phyloP scores from a whole-genome alignment of 64 coral and sea anemone species.

The Anthopleura sola region DNA sequence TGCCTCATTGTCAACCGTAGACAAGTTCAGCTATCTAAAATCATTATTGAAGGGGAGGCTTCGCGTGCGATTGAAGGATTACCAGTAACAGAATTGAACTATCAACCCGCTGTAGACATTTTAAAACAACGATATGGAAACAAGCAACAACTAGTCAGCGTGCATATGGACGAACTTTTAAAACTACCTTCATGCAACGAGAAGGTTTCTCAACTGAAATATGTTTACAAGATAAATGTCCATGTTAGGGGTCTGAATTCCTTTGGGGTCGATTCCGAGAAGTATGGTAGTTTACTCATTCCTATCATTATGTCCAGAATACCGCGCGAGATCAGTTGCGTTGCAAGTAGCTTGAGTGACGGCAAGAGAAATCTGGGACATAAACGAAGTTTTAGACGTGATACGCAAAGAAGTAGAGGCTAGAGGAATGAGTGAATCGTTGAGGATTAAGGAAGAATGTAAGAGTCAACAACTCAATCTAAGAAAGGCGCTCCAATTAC shows the following conservation, averaged over 20 bases:
- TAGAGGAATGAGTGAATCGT: constrained; percentile 4
- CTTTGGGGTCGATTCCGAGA: neutral
- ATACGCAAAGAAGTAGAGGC: constrained; percentile 8
- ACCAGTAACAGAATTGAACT: constrained; percentile 17
- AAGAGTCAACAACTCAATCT: neutral
- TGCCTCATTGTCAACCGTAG: neutral
- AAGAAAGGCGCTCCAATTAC: neutral
- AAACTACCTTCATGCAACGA: neutral
- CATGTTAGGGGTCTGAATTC: neutral
- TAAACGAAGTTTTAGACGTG: neutral
- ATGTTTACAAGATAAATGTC: neutral
- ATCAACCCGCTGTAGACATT: constrained; percentile 13
- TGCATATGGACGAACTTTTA: constrained; percentile 17
- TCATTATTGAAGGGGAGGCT: neutral
- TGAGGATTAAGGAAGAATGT: neutral
- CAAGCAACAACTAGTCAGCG: constrained; percentile 5
- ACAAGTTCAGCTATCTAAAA: constrained; percentile 26
- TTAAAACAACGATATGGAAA: constrained; percentile 21
- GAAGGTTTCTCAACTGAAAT: constrained; percentile 7
- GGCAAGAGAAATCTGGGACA: constrained; percentile 6
- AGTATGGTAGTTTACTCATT: constrained; percentile 18
- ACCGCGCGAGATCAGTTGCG: neutral
- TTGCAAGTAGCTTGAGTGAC: constrained; percentile 13
- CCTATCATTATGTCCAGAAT: neutral
- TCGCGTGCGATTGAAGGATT: constrained; percentile 4